Percentiles rank a stretch among this genome's conserved stretches.
Conservation (phyloP, 2,888 invertebrate species). For the Heliconius hortense region DNA sequence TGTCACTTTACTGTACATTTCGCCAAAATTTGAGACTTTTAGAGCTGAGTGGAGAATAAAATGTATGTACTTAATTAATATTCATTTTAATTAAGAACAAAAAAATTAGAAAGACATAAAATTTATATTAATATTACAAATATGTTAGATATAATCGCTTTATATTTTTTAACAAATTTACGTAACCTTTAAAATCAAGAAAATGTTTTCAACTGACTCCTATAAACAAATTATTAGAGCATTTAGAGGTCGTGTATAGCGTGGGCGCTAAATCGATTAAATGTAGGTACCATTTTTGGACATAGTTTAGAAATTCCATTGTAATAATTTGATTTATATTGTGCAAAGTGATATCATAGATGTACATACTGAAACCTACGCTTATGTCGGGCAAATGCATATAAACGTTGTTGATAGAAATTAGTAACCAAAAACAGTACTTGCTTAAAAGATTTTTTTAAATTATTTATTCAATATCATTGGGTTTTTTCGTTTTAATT, state of each 20-base stretch:
- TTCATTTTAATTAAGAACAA: no score
- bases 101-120: not conserved
- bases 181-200: conserved; percentile 10
- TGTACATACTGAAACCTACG: not conserved
- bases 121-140: not conserved
- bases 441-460: no score
- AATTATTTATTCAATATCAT: no score
- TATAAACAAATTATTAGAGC: conserved; percentile 9
- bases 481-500: no score
- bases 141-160: not conserved
- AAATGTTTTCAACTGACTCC: conserved; percentile 4
- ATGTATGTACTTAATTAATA: no score
- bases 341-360: not conserved
- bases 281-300: not conserved
- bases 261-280: conserved; percentile 10
- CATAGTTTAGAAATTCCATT: not conserved
- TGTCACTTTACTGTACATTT: no score
- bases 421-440: no score
- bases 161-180: not conserved
- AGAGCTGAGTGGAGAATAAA: no score
- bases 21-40: no score
- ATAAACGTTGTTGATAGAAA: no score
- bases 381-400: not conserved
- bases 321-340: conserved; percentile 9
- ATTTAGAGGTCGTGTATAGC: conserved; percentile 7